A percentile compares a stretch with the other conserved stretches of the same genome.
These are phyloP conservation scores for Platorchestia sp. DNA, from an alignment of 1,140 invertebrate genomes.

Conservation along the genomic window DNA sequence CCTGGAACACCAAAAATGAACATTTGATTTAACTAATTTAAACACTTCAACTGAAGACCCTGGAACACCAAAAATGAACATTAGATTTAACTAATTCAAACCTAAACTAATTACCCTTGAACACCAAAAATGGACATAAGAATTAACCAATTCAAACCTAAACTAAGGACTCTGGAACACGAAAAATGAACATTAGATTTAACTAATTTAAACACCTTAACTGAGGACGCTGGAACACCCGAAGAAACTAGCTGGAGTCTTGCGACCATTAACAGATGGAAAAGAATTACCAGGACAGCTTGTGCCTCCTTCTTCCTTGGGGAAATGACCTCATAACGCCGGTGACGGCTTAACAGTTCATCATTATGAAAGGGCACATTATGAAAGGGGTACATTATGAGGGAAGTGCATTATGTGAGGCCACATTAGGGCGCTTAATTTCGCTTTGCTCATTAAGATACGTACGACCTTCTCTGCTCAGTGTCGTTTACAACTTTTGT, in stretches of 20 bases:
- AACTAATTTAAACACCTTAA: neutral
- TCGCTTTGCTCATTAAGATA: neutral
- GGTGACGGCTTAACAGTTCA: conserved; percentile 31
- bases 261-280: neutral
- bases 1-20: too few species aligned
- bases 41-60: too few species aligned
- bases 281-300: neutral
- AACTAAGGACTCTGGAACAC: too few species aligned
- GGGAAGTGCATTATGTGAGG: too few species aligned
- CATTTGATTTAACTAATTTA: too few species aligned
- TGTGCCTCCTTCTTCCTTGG: neutral
- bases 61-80: too few species aligned
- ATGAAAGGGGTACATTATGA: neutral
- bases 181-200: too few species aligned
- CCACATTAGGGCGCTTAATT: conserved; percentile 13
- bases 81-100: too few species aligned
- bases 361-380: neutral
- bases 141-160: too few species aligned
- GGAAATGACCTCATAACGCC: conserved; percentile 21
- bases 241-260: neutral
- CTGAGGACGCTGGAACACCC: neutral
- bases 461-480: neutral
- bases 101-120: too few species aligned
- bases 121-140: too few species aligned
- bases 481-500: neutral